A percentile compares a stretch with the other conserved stretches of the same genome.
Evolutionary conservation across 2,888 invertebrate genomes (phyloP).

Genomic region (Plebejus argus): DNA sequence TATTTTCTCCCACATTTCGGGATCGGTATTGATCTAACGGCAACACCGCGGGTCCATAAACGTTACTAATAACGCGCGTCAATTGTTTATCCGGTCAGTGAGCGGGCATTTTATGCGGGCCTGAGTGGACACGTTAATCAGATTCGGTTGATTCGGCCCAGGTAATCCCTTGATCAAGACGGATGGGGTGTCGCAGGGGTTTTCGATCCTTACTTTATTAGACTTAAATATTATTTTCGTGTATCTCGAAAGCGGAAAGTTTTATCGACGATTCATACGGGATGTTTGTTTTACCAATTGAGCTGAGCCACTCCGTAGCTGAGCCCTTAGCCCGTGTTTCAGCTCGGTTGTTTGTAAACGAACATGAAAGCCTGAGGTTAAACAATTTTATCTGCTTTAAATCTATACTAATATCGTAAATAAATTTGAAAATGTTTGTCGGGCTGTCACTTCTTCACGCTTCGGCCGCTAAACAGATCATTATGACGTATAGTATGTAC

Average conservation of each 20-base stretch:
- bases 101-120: conserved; percentile 53
- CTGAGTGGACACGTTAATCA: conserved; percentile 52
- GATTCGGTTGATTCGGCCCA: conserved; percentile 53
- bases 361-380: background rate
- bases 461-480: no score
- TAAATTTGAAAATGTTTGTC: no score
- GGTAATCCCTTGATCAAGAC: conserved; percentile 53
- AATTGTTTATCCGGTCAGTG: conserved; percentile 32
- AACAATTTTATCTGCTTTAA: background rate
- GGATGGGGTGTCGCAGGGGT: conserved; percentile 31
- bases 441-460: no score
- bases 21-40: background rate
- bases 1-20: background rate
- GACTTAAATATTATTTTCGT: conserved; percentile 13
- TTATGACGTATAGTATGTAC: no score
- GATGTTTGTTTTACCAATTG: conserved; percentile 11
- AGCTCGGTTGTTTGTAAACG: conserved; percentile 1
- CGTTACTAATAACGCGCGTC: conserved; percentile 32
- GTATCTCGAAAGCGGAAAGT: background rate
- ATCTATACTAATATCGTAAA: background rate
- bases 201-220: conserved; percentile 18
- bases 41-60: conserved; percentile 19
- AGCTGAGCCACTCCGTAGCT: no score
- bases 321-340: no score
- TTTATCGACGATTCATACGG: conserved; percentile 14